phyloP scores from a whole-genome alignment of 2,888 invertebrate genomes.

The Agrotis puta region DNA sequence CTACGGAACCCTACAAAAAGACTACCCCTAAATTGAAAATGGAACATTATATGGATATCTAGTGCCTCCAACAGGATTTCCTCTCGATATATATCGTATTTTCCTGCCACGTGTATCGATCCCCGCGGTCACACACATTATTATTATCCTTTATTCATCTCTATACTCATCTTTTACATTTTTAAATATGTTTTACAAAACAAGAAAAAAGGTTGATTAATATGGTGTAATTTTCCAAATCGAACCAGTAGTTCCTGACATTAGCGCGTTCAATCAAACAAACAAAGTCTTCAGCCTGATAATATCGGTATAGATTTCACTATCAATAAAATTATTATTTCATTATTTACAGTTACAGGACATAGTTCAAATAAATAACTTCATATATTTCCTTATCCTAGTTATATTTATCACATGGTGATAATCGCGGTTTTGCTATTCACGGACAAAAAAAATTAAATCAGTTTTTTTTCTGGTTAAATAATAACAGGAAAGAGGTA shows the following conservation, averaged over 20 bases:
- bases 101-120: slow-evolving; percentile 27
- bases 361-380: slow-evolving; percentile 5
- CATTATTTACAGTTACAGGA: slow-evolving; percentile 11
- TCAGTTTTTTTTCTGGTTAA: not conserved
- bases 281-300: no score
- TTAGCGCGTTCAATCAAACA: no score
- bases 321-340: not conserved
- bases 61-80: not conserved
- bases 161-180: no score
- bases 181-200: no score
- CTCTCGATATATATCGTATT: not conserved
- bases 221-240: no score
- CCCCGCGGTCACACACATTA: not conserved
- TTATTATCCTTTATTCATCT: no score
- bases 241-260: no score
- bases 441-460: not conserved
- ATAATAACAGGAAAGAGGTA: slow-evolving; percentile 35
- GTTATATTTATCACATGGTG: slow-evolving; percentile 21
- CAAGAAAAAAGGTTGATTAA: no score
- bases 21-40: not conserved
- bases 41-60: not conserved
- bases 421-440: slow-evolving; percentile 1
- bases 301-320: no score
- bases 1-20: no score
- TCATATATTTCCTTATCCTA: slow-evolving; percentile 5